Evolutionary conservation across 2,888 invertebrate species (phyloP).

Genomic region (Loripinus fragilis): DNA sequence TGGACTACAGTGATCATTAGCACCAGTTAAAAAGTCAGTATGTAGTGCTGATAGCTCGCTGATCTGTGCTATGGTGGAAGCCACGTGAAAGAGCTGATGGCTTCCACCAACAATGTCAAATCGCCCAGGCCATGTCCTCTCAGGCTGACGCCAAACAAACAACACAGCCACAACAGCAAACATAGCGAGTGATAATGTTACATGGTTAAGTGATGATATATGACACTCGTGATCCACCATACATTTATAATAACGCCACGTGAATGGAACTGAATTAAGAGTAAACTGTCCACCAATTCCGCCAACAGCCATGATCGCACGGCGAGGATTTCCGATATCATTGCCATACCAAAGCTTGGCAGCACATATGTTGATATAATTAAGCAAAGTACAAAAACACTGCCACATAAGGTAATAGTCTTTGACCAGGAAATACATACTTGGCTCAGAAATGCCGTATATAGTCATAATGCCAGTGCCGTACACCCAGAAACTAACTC

Average conservation of each 20-base stretch:
- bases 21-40: conserved; percentile 41
- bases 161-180: conserved; percentile 54
- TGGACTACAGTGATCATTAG: conserved; percentile 55
- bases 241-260: conserved; percentile 54
- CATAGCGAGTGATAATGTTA: conserved; percentile 47
- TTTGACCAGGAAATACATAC: conserved; percentile 50
- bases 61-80: conserved; percentile 52
- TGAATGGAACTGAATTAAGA: conserved; percentile 54
- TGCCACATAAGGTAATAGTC: conserved; percentile 33
- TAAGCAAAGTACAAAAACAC: conserved; percentile 48
- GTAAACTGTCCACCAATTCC: conserved; percentile 48
- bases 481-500: conserved; percentile 60
- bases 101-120: conserved; percentile 74
- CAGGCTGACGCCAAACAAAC: conserved; percentile 71
- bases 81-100: conserved; percentile 65
- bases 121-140: conserved; percentile 66
- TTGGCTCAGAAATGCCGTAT: conserved; percentile 57
- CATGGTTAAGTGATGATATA: conserved; percentile 60
- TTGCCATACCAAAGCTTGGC: conserved; percentile 59
- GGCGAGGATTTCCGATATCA: conserved; percentile 43
- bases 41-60: conserved; percentile 54
- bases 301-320: conserved; percentile 52
- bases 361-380: conserved; percentile 54
- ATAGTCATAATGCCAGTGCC: conserved; percentile 58
- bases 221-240: conserved; percentile 33